Base-by-base conservation (phyloP, 2,113 vertebrate species). In the Grantiella picta region DNA sequence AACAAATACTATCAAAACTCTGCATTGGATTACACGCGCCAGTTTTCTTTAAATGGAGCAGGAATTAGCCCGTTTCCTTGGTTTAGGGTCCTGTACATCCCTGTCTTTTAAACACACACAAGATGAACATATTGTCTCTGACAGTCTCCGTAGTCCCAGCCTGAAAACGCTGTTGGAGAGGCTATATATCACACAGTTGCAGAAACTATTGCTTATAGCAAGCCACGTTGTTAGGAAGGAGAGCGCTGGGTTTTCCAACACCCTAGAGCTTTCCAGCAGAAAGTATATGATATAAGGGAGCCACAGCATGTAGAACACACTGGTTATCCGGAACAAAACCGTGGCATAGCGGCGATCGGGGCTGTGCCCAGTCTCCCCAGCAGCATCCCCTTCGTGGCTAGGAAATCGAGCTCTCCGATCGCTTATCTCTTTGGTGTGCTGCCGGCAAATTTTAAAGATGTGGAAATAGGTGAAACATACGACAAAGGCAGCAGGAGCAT, bases 131-230 rank as follows among this genome's bases (percentile, higher is more conserved):
- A 99, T 98, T 1, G 99, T 99, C 98, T 99, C 98, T 2, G 99
- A 99, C 40, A 99, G 98, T 84, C 99, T 98, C 92, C 99, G 98
- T 93, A 99, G 98, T 92, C 99, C 99, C 81, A 99, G 98, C 75
- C 99, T 98, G 97, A 99, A 99, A 96, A 99, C 99, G 25, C 99
- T 99, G 95, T 99, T 99, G 95, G 99, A 99, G 94, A 99, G 98
- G 96, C 99, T 99, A 93, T 99, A 99, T 90, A 99, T 99, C 73
- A 99, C 99, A 98, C 99, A 99, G 98, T 99, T 99, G 97, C 99
- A 99, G 97, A 99, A 99, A 98, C 99, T 99, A 98, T 99, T 99
- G 98, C 99, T 99, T 96, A 99, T 99, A 92, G 99, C 99, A 81
- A 99, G 98, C 99, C 99, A 99, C 4, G 99, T 99, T 5, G 99